Percentiles rank a stretch among this genome's conserved stretches.
These are phyloP conservation scores for Etheostoma nigrum DNA, from an alignment of 2,797 vertebrate species.

Conservation along the genomic window DNA sequence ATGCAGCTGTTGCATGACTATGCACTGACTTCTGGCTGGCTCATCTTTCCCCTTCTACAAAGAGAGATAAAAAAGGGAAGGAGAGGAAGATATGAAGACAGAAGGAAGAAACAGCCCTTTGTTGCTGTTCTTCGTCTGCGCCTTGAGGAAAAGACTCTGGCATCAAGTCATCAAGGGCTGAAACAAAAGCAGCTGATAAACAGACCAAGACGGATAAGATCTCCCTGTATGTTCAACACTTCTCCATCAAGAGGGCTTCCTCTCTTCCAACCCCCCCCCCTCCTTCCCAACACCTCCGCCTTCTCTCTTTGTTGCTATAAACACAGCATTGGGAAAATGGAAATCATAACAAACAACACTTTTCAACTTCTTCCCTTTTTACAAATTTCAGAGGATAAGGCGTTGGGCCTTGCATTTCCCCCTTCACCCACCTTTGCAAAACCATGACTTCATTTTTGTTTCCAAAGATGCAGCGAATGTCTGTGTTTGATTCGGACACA, in stretches of 20 bases:
- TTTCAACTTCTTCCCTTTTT: constrained; percentile 13
- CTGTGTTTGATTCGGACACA: constrained; percentile 32
- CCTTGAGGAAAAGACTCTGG: constrained; percentile 66
- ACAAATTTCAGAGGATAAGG: constrained; percentile 16
- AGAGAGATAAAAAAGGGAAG: constrained; percentile 19
- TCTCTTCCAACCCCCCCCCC: constrained; percentile 35
- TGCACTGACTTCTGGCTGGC: constrained; percentile 48
- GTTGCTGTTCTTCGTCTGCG: constrained; percentile 60
- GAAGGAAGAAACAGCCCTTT: constrained; percentile 70
- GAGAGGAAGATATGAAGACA: constrained; percentile 53
- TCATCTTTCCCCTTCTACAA: constrained; percentile 44
- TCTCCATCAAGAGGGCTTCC: constrained; percentile 72
- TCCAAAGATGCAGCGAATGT: constrained; percentile 26
- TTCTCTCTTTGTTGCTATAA: constrained; percentile 35
- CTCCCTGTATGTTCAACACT: constrained; percentile 69
- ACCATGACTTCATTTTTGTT: constrained; percentile 26
- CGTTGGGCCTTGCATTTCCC: background rate
- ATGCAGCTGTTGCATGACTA: constrained; percentile 68
- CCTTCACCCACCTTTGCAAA: constrained; percentile 17
- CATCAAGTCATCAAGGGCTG: constrained; percentile 70
- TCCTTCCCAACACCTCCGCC: constrained; percentile 28
- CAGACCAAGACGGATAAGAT: constrained; percentile 70
- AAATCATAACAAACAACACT: constrained; percentile 34
- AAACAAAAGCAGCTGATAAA: constrained; percentile 81
- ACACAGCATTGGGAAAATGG: constrained; percentile 7